These are phyloP conservation scores for Ptilonorhynchus violaceus DNA, from an alignment of 2,113 vertebrate species.

Conservation along the genomic window DNA sequence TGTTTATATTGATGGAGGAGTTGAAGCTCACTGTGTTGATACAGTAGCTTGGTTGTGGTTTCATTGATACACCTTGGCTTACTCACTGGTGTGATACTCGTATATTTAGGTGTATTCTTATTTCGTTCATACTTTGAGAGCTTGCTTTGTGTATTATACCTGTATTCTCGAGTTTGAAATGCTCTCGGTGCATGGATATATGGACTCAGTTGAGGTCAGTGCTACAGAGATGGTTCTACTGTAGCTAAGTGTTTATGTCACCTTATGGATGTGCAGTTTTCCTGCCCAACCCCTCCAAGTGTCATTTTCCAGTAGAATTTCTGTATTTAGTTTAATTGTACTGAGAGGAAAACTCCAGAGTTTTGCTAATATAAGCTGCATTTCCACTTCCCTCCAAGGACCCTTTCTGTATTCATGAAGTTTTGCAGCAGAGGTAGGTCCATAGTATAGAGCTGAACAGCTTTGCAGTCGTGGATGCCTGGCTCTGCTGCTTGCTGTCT, in stretches of 20 bases:
- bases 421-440: not conserved
- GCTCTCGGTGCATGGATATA: accelerated
- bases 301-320: not conserved
- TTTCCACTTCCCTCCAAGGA: not conserved
- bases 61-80: not conserved
- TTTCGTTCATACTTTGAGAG: accelerated
- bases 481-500: not conserved
- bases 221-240: not conserved
- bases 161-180: not conserved
- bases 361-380: not conserved
- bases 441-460: not conserved
- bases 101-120: not conserved
- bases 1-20: accelerated
- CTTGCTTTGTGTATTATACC: not conserved
- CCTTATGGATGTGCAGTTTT: not conserved
- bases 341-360: accelerated
- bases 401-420: not conserved
- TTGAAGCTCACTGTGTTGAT: not conserved
- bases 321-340: not conserved
- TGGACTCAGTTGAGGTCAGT: not conserved
- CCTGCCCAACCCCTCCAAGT: not conserved
- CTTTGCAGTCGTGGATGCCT: accelerated
- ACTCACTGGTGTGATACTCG: accelerated
- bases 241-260: not conserved
- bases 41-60: not conserved